A percentile compares a stretch with the other conserved stretches of the same genome.
Conservation (phyloP, 2,113 vertebrate genomes). For the Brienomyrus brachyistius region DNA sequence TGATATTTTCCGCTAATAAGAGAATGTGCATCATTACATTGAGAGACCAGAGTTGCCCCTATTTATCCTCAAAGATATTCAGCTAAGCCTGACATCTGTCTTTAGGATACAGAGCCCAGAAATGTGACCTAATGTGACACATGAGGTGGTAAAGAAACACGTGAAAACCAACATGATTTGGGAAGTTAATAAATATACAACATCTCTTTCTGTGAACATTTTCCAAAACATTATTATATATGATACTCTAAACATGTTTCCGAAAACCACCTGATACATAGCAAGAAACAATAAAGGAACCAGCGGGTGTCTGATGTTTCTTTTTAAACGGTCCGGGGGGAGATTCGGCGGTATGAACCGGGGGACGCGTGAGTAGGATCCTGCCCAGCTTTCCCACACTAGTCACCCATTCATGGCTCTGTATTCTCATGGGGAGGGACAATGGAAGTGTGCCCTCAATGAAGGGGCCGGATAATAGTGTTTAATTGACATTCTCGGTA, state of each 20-base stretch:
- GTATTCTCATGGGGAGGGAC: too few species aligned
- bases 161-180: background rate
- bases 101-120: background rate
- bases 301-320: background rate
- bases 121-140: background rate
- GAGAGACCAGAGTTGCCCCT: background rate
- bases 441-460: too few species aligned
- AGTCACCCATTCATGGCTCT: too few species aligned
- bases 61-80: background rate
- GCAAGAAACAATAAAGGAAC: background rate
- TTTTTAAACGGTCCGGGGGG: background rate
- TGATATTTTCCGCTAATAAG: background rate
- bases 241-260: background rate
- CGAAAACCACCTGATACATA: background rate
- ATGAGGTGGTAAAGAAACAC: background rate
- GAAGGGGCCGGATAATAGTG: too few species aligned
- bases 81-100: background rate
- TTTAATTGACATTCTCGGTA: too few species aligned
- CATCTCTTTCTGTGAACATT: background rate
- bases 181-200: background rate
- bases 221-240: background rate
- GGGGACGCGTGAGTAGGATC: too few species aligned
- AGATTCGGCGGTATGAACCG: too few species aligned
- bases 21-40: background rate
- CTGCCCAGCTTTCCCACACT: too few species aligned